Conservation (phyloP, 2,888 invertebrate species). For the Bombylius discolor region DNA sequence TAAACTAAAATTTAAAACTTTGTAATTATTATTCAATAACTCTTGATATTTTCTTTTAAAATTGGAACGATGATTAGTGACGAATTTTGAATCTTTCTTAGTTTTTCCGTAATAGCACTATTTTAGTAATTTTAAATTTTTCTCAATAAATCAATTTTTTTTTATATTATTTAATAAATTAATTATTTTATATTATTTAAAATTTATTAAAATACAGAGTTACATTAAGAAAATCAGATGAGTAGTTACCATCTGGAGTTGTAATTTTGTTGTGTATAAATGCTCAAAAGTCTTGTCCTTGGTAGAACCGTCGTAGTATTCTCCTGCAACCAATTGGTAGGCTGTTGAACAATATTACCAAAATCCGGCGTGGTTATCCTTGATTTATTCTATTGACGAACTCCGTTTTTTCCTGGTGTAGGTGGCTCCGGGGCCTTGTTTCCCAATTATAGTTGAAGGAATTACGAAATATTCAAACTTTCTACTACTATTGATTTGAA, state of each 20-base stretch:
- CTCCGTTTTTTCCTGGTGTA: conserved; percentile 1
- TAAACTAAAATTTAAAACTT: no score
- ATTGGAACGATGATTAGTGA: no score
- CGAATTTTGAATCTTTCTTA: no score
- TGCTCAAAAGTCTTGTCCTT: background rate
- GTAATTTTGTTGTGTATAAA: background rate
- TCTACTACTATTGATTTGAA: background rate
- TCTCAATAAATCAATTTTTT: no score
- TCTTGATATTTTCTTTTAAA: no score
- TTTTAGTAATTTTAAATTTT: no score
- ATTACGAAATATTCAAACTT: background rate
- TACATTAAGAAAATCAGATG: background rate
- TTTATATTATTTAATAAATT: no score
- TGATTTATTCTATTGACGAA: background rate
- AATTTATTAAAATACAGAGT: background rate
- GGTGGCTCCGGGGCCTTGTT: background rate
- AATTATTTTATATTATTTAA: no score
- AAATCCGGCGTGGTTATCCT: background rate
- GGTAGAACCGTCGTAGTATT: background rate
- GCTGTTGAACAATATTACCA: background rate
- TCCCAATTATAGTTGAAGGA: background rate
- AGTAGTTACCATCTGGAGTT: background rate
- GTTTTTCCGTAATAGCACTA: no score
- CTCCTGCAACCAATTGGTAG: background rate
- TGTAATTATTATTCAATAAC: no score